phyloP scores from a whole-genome alignment of 2,888 invertebrate species.

The Pterostichus madidus region DNA sequence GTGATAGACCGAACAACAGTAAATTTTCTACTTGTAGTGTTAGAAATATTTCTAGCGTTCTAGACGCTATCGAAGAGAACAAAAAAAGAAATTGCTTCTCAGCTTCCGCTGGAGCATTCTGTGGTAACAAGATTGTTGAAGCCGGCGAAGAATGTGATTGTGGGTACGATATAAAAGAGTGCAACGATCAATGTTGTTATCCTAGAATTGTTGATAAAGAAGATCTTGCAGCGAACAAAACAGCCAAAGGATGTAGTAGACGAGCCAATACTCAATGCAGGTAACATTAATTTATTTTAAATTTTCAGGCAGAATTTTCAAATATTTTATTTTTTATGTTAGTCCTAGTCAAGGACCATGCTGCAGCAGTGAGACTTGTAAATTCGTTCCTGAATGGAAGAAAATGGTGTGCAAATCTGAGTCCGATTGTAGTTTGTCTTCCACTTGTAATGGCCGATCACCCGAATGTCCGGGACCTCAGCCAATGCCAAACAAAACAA shows the following conservation, averaged over 20 bases:
- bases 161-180: conserved; percentile 95
- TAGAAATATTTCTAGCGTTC: conserved; percentile 95
- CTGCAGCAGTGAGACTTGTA: conserved; percentile 89
- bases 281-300: conserved; percentile 74
- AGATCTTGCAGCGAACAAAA: conserved; percentile 84
- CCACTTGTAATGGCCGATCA: conserved; percentile 90
- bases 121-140: conserved; percentile 99
- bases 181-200: conserved; percentile 95
- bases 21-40: conserved; percentile 97
- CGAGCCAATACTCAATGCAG: conserved; percentile 89
- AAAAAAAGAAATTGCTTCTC: conserved; percentile 96
- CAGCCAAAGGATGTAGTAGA: conserved; percentile 90
- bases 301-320: not conserved
- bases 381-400: conserved; percentile 84
- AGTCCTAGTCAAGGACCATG: conserved; percentile 99
- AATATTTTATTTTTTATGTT: conserved; percentile 71
- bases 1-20: conserved; percentile 98
- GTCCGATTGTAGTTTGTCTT: conserved; percentile 93
- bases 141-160: conserved; percentile 99
- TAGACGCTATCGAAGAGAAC: conserved; percentile 94
- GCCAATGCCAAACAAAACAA: conserved; percentile 92
- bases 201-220: conserved; percentile 87
- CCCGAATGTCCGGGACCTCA: conserved; percentile 93
- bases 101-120: conserved; percentile 96
- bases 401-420: conserved; percentile 89